phyloP scores from a whole-genome alignment of 2,888 invertebrate species.

The Charanyca ferruginea region DNA sequence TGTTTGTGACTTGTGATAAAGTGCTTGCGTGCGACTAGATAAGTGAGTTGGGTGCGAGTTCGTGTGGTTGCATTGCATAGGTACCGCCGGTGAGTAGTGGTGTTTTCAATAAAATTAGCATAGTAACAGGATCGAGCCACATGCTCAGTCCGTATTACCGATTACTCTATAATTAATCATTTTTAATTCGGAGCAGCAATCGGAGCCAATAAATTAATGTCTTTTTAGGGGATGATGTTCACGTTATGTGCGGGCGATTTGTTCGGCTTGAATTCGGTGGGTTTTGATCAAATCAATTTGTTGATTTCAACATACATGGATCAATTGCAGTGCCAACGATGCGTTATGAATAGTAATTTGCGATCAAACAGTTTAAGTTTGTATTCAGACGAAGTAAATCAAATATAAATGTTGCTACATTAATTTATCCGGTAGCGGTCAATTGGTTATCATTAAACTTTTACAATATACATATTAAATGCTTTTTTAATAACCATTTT shows the following conservation, averaged over 20 bases:
- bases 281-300: conserved; percentile 34
- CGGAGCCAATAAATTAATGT: conserved; percentile 19
- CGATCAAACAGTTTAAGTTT: conserved; percentile 25
- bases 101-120: conserved; percentile 79
- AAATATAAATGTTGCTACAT: conserved; percentile 1
- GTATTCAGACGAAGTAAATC: conserved; percentile 15
- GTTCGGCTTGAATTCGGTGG: conserved; percentile 22
- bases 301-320: conserved; percentile 31
- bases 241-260: conserved; percentile 8
- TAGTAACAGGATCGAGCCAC: conserved; percentile 65
- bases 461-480: background rate
- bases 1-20: conserved; percentile 84
- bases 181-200: conserved; percentile 35
- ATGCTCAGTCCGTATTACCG: conserved; percentile 23
- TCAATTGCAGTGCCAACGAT: conserved; percentile 1
- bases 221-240: conserved; percentile 18
- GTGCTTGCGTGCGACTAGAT: conserved; percentile 69
- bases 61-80: conserved; percentile 74
- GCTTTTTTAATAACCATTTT: background rate
- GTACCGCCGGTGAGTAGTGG: conserved; percentile 80
- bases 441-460: background rate
- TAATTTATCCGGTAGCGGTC: conserved; percentile 2
- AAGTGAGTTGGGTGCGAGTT: conserved; percentile 79
- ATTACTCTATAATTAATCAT: conserved; percentile 41
- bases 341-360: conserved; percentile 47